Evolutionary conservation across 2,113 vertebrate genomes (phyloP), one percentile per base, ranked within the genome.

Genomic region (Heptranchias perlo): DNA sequence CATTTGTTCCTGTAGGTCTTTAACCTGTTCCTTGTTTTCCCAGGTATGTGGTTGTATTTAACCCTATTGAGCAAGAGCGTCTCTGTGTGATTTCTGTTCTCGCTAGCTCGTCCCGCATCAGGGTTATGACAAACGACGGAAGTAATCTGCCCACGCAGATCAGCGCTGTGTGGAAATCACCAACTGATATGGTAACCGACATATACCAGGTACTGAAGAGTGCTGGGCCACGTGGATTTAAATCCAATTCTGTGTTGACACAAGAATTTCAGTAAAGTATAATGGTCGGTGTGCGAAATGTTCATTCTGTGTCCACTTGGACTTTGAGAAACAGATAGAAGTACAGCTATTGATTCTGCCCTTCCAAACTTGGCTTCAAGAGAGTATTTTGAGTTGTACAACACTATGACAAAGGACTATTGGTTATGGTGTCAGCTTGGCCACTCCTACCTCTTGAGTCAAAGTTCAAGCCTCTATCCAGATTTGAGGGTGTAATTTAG

Each of bases 11-110:
- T 14, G 16, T 69, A 21, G 25, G 94, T 4, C n/a, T 82, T 82
- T 54, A 54, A 54, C 64, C 23, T 31, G 62, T 78, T 95, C 35
- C 39, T 28, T 62, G 91, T 69, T 95, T 69, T 49, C 5, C 3
- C 97, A 99, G 99, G 97, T 99, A 98, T 62, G 96, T 99, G 97
- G 98, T 99, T 96, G 97, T 99, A 31, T 99, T 99, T 97, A 99
- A 99, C 97, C 98, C 98, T 0, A 96, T 99, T 96, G 99, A 99
- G 96, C 99, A 99, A 97, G 99, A 99, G 94, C 98, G 98, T 8
- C 97, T 99, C 96, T 99, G 98, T 0, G 47, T 98, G 2, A 98
- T 99, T 96, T 98, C 98, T 0, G 97, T 99, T 96, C 97, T 99
- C 96, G 98, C 99, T 96, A 98, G 98, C 97, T 98, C 98, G 0